These are phyloP conservation scores for Tethya wilhelma DNA, from an alignment of 37 sponge, comb jelly and placozoan species.

Conservation along the genomic window DNA sequence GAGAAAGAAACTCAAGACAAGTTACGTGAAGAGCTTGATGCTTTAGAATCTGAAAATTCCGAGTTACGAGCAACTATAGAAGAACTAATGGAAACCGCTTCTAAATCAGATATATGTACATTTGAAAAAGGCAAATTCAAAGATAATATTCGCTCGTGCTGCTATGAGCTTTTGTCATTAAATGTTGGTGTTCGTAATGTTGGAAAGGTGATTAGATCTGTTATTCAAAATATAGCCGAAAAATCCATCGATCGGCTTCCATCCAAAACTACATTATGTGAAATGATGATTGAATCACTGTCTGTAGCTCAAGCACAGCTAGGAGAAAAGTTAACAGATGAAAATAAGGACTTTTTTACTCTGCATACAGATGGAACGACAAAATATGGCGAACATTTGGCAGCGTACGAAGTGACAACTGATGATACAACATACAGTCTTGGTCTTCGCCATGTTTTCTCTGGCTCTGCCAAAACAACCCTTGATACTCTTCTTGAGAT, in stretches of 20 bases:
- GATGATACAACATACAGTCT: background rate
- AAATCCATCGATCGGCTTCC: background rate
- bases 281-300: background rate
- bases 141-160: no score
- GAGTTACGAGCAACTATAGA: no score
- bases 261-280: background rate
- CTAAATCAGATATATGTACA: no score
- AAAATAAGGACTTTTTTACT: background rate
- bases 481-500: conserved; percentile 38
- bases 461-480: conserved; percentile 44
- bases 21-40: no score
- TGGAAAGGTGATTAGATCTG: background rate
- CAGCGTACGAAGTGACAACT: background rate
- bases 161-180: background rate
- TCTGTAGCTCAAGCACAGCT: no score
- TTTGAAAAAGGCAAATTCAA: no score
- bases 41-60: no score
- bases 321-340: background rate
- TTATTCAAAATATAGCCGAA: background rate
- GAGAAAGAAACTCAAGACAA: no score
- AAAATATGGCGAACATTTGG: background rate
- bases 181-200: background rate
- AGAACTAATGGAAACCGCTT: no score
- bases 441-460: conserved; percentile 44
- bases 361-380: background rate